Percentiles rank a stretch among this genome's conserved stretches.
These are phyloP conservation scores for Macquaria ambigua DNA, from an alignment of 2,113 vertebrate species.

Conservation along the genomic window DNA sequence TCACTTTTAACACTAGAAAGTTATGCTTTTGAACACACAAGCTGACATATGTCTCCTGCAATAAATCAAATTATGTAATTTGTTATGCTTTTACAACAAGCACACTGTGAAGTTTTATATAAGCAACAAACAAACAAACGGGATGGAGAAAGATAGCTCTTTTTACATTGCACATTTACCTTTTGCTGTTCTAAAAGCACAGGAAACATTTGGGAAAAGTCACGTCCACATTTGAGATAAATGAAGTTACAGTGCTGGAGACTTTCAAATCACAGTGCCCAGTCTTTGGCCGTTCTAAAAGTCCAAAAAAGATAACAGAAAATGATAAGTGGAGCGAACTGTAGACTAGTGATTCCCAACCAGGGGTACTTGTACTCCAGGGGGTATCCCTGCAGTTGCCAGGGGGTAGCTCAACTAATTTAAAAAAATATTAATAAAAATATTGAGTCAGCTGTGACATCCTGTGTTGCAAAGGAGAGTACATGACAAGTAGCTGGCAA, in stretches of 20 bases:
- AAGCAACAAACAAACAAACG: constrained; percentile 14
- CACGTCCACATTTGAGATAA: background rate
- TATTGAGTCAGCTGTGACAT: no score
- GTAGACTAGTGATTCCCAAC: background rate
- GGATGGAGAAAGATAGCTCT: background rate
- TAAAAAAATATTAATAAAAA: no score
- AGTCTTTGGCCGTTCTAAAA: background rate
- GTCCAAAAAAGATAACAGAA: background rate
- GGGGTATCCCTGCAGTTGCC: no score
- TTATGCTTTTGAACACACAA: background rate
- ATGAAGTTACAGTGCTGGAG: background rate
- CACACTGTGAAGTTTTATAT: background rate
- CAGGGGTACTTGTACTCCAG: background rate
- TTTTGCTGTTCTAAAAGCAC: background rate
- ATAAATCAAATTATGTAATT: constrained; percentile 23
- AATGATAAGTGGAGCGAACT: background rate
- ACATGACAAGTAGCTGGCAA: no score
- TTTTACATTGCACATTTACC: background rate
- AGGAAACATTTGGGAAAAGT: background rate
- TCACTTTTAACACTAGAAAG: background rate
- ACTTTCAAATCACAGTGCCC: background rate
- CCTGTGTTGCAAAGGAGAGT: no score
- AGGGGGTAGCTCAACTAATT: no score
- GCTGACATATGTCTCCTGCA: background rate
- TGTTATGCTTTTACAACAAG: background rate